Evolutionary conservation across 2,888 invertebrate genomes (phyloP).

Genomic region (Lochmaea crataegi): DNA sequence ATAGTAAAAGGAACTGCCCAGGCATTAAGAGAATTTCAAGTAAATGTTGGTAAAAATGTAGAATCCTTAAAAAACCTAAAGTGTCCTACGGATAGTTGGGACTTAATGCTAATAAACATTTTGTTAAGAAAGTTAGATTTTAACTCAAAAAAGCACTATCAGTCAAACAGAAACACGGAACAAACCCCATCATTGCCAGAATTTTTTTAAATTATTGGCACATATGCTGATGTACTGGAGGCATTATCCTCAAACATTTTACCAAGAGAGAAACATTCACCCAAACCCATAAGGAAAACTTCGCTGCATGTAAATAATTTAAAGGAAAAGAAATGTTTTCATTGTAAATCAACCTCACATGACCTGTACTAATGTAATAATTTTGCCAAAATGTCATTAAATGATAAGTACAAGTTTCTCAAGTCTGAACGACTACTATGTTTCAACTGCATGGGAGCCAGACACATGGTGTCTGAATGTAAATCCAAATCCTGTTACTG

Average conservation of each 20-base stretch:
- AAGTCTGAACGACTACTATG: constrained; percentile 1
- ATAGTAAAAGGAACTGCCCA: constrained; percentile 9
- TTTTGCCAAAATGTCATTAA: constrained; percentile 3
- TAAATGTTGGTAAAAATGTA: constrained; percentile 13
- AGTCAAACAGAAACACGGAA: not conserved
- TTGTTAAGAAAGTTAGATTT: too few relatives aligned
- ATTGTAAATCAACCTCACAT: not conserved
- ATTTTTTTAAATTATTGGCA: constrained; percentile 2
- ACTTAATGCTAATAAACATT: too few relatives aligned
- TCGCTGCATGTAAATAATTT: not conserved
- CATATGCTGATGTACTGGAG: not conserved
- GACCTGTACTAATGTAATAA: constrained; percentile 1
- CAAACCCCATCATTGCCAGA: constrained; percentile 1
- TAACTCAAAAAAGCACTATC: not conserved
- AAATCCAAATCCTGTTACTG: not conserved
- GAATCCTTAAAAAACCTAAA: constrained; percentile 16
- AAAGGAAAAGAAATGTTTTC: not conserved
- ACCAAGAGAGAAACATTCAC: constrained; percentile 3
- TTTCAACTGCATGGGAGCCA: constrained; percentile 2
- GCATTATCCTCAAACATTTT: constrained; percentile 11
- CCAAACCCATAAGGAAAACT: constrained; percentile 5
- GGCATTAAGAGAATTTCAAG: constrained; percentile 13
- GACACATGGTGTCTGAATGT: not conserved
- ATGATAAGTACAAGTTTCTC: not conserved
- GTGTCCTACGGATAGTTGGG: not conserved